Evolutionary conservation across 2,113 vertebrate genomes (phyloP).

Genomic region (Cyphomyrus plagiostoma): DNA sequence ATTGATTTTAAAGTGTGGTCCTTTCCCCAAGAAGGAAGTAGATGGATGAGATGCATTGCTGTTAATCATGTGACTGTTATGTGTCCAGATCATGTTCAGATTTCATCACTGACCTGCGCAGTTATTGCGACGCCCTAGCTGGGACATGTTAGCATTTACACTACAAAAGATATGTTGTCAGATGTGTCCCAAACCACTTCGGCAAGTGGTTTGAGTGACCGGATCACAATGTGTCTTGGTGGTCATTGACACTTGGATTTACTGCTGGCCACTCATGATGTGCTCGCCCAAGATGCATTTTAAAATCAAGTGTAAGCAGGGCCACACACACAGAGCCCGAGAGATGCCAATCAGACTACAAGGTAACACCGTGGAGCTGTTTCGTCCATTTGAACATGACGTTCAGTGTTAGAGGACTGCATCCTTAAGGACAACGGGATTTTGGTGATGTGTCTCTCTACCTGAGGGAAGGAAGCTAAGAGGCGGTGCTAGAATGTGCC

Average conservation of each 20-base stretch:
- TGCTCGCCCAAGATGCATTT: not conserved
- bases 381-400: not conserved
- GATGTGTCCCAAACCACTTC: not conserved
- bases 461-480: not conserved
- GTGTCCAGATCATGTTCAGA: not conserved
- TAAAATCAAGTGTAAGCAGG: not conserved
- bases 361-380: not conserved
- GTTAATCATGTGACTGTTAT: not conserved
- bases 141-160: not conserved
- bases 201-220: not conserved
- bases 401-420: not conserved
- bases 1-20: not conserved
- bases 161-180: not conserved
- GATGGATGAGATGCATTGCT: not conserved
- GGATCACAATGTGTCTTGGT: not conserved
- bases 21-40: not conserved
- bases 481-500: not conserved
- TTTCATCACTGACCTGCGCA: not conserved
- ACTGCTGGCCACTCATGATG: not conserved
- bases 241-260: not conserved
- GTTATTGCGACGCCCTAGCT: not conserved
- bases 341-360: not conserved
- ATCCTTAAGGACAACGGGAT: not conserved
- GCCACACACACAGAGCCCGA: not conserved
- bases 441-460: not conserved